phyloP scores from a whole-genome alignment of 2,113 vertebrate genomes.

The Gymnarchus niloticus region DNA sequence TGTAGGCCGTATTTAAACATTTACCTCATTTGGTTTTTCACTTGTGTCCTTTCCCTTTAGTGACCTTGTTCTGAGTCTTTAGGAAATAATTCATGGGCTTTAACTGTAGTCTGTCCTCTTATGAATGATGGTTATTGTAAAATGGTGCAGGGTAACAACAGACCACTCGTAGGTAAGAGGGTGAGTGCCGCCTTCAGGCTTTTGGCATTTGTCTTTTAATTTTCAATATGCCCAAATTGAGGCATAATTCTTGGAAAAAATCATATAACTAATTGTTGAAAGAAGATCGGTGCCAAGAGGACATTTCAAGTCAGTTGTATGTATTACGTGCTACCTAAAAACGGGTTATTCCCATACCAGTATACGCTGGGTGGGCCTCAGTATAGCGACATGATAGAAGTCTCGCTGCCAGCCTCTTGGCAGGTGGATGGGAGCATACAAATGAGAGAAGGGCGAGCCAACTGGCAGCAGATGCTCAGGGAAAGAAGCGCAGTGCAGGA shows the following conservation, averaged over 20 bases:
- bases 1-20: no score
- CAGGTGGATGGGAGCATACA: neutral
- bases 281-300: neutral
- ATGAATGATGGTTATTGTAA: neutral
- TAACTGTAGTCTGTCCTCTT: neutral
- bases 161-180: neutral
- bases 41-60: neutral
- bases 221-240: neutral
- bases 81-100: neutral
- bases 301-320: neutral
- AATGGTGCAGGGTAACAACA: neutral
- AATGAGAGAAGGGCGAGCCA: neutral
- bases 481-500: neutral
- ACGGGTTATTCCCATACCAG: neutral
- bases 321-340: neutral
- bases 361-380: neutral
- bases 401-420: neutral
- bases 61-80: neutral
- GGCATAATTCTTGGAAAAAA: slow-evolving; percentile 1
- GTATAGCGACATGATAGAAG: neutral
- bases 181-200: neutral
- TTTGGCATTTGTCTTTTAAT: neutral
- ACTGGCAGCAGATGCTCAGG: neutral
- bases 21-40: neutral
- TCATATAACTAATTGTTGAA: neutral